Conservation (phyloP, 53 echinoderm and acorn worm genomes). For the Paracentrotus lividus region DNA sequence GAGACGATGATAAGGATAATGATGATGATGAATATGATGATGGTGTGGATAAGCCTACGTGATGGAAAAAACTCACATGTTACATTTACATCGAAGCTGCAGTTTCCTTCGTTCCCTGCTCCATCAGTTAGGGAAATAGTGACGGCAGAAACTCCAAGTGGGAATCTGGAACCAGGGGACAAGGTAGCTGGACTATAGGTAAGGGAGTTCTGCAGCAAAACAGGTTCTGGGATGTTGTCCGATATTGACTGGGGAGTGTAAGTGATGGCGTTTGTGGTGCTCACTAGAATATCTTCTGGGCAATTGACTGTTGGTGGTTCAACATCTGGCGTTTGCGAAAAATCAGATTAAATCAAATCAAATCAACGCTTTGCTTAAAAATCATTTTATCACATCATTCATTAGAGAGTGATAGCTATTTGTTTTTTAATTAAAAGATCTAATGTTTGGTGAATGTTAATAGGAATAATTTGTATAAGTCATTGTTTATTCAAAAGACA, state of each 20-base stretch:
- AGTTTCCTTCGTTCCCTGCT: slow-evolving; percentile 30
- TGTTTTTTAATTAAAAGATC: too few relatives aligned
- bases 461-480: too few relatives aligned
- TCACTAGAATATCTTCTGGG: neutral
- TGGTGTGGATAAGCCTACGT: neutral
- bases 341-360: too few relatives aligned
- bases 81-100: slow-evolving; percentile 37
- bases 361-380: too few relatives aligned
- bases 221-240: slow-evolving; percentile 46
- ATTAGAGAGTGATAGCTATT: too few relatives aligned
- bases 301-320: slow-evolving; percentile 51
- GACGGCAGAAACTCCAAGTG: slow-evolving; percentile 1
- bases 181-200: slow-evolving; percentile 17
- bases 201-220: neutral
- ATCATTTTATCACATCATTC: too few relatives aligned
- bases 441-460: too few relatives aligned
- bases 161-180: slow-evolving; percentile 53
- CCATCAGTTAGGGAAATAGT: slow-evolving; percentile 25
- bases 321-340: slow-evolving; percentile 33
- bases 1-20: neutral
- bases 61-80: neutral
- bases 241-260: neutral
- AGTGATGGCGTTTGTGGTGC: slow-evolving; percentile 45
- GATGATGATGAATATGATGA: neutral
- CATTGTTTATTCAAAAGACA: too few relatives aligned